Evolutionary conservation across 92 coral and sea anemone species (phyloP), one percentile per base, ranked within the genome.

Genomic region (Palythoa heliodiscus): DNA sequence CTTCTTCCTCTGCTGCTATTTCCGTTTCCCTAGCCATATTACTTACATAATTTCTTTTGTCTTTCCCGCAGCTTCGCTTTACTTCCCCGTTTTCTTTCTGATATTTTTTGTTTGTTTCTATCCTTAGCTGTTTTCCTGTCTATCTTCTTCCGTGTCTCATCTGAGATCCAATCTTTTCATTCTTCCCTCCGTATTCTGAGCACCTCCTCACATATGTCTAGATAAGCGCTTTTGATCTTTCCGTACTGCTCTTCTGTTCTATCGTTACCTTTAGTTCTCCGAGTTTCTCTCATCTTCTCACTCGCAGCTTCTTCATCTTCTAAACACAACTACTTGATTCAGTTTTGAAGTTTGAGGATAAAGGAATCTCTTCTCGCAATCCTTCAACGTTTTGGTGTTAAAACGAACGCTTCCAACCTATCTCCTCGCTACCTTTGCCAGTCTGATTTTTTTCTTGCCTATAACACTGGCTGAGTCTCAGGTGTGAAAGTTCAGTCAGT

Each of bases 101-200:
- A 43, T 85, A 85, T 63, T 71, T 85, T 74, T 55, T 55, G 3
- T 20, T 38, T 60, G 68, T 0, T 60, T 60, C 35, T 35, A 3
- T 73, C 74, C 58, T 85, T 74, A 69, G 88, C 82, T 52, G 20
- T 55, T 55, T 73, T 84, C 55, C 82, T 69, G n/a, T 85, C 82
- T 4, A 85, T 85, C 58, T 15, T 57, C 88, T 73, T 38, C 88
- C 77, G 58, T 47, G 57, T 73, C 0, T 73, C 77, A 13, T 73
- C 77, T 11, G 58, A 48, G 11, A 61, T 60, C 78, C 73, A 84
- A 60, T 22, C 76, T 52, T 48, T 69, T 79, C 10, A 0, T 25
- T 50, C 17, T 60, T 61, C 15, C 25, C 3, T 79, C 87, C 35
- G 35, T 29, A 29, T 29, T 29, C 35, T 1, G 43, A 70, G 87